phyloP scores from a whole-genome alignment of 1,140 invertebrate species.

The Lethocerus indicus region DNA sequence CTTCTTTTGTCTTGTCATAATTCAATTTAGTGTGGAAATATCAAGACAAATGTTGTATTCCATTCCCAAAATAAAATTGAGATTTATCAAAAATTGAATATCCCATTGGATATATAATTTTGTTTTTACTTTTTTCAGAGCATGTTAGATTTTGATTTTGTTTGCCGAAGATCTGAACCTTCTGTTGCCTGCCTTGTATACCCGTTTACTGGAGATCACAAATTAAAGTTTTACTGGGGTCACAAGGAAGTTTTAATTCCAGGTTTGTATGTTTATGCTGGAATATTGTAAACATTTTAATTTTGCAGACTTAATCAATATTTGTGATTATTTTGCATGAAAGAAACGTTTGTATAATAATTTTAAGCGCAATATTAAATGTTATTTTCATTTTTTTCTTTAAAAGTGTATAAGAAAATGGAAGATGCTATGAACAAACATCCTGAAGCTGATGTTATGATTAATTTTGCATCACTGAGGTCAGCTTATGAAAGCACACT shows the following conservation, averaged over 20 bases:
- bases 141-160: conserved; percentile 99
- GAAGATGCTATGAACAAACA: conserved; percentile 91
- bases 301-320: not conserved
- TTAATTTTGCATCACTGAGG: conserved; percentile 96
- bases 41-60: too few relatives aligned
- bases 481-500: conserved; percentile 96
- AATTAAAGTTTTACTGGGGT: conserved; percentile 99
- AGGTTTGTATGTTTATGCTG: conserved; percentile 23
- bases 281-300: not conserved
- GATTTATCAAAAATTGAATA: not conserved
- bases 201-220: conserved; percentile 97
- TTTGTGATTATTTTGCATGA: not conserved
- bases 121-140: conserved; percentile 24
- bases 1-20: too few relatives aligned
- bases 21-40: not conserved
- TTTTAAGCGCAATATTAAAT: not conserved
- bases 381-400: conserved; percentile 7
- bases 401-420: conserved; percentile 92
- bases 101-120: not conserved
- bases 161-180: conserved; percentile 75
- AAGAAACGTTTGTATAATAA: not conserved
- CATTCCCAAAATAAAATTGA: too few relatives aligned
- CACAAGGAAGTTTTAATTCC: conserved; percentile 94
- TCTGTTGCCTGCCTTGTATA: conserved; percentile 93
- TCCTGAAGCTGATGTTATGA: conserved; percentile 85